These are phyloP conservation scores for Platycheirus albimanus DNA, from an alignment of 2,888 invertebrate genomes.

Conservation along the genomic window DNA sequence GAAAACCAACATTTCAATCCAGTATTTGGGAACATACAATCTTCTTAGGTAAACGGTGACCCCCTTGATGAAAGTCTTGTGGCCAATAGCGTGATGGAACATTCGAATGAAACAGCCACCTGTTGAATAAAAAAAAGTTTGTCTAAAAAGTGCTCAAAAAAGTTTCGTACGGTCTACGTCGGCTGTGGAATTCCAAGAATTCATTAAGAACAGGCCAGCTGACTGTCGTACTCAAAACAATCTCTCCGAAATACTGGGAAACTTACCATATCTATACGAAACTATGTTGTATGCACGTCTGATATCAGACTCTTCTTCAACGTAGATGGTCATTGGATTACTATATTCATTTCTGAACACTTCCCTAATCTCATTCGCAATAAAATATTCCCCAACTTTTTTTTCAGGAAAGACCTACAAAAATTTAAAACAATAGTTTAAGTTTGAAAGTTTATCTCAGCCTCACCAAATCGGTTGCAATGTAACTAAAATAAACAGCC, in stretches of 20 bases:
- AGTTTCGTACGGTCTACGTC: too few species aligned
- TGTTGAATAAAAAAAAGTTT: slow-evolving; percentile 28
- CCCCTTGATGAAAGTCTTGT: slow-evolving; percentile 78
- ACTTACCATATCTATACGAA: slow-evolving; percentile 20
- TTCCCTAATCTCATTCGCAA: slow-evolving; percentile 2
- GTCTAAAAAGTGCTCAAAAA: too few species aligned
- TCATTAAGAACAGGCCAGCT: too few species aligned
- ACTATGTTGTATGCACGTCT: slow-evolving; percentile 13
- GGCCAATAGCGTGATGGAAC: slow-evolving; percentile 81
- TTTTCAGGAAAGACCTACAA: slow-evolving; percentile 83
- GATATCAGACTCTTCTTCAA: slow-evolving; percentile 12
- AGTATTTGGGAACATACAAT: slow-evolving; percentile 79
- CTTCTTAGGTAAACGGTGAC: slow-evolving; percentile 77
- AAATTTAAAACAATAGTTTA: too few species aligned
- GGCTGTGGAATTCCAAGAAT: too few species aligned
- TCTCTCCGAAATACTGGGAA: too few species aligned
- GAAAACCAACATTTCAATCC: too few species aligned
- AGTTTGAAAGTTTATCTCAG: too few species aligned
- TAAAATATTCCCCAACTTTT: background rate
- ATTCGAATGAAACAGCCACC: slow-evolving; percentile 80
- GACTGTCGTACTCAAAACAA: too few species aligned
- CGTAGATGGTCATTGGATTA: slow-evolving; percentile 1
- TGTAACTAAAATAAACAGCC: slow-evolving; percentile 83
- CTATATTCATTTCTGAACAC: background rate
- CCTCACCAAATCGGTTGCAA: slow-evolving; percentile 79